A percentile compares a stretch with the other conserved stretches of the same genome.
phyloP scores from a whole-genome alignment of 2,113 vertebrate genomes.

The Lampris incognitus region DNA sequence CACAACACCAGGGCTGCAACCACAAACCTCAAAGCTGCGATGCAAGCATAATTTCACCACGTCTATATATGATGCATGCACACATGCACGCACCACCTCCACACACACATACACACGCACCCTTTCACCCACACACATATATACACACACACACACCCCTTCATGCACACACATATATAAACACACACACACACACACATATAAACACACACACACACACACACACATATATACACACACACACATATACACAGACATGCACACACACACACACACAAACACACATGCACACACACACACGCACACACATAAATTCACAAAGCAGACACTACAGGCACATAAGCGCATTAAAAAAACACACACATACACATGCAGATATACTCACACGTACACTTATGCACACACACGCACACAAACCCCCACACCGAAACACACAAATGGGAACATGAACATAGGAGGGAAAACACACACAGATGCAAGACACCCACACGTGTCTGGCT shows the following conservation, averaged over 20 bases:
- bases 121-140: background rate
- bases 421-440: background rate
- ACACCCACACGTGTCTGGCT: slow-evolving; percentile 24
- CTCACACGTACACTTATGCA: too few species aligned
- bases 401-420: background rate
- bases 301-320: background rate
- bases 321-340: too few species aligned
- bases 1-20: too few species aligned
- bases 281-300: slow-evolving; percentile 2
- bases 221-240: background rate
- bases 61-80: too few species aligned
- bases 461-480: slow-evolving; percentile 4
- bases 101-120: too few species aligned
- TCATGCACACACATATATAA: too few species aligned
- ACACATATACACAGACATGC: too few species aligned
- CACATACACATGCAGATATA: too few species aligned
- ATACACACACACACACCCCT: background rate
- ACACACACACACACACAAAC: background rate
- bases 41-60: too few species aligned
- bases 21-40: too few species aligned
- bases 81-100: too few species aligned
- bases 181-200: background rate
- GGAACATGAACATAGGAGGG: background rate
- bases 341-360: too few species aligned
- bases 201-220: slow-evolving; percentile 1